Evolutionary conservation across 2,888 invertebrate genomes (phyloP).

Genomic region (Brenthis hecate): DNA sequence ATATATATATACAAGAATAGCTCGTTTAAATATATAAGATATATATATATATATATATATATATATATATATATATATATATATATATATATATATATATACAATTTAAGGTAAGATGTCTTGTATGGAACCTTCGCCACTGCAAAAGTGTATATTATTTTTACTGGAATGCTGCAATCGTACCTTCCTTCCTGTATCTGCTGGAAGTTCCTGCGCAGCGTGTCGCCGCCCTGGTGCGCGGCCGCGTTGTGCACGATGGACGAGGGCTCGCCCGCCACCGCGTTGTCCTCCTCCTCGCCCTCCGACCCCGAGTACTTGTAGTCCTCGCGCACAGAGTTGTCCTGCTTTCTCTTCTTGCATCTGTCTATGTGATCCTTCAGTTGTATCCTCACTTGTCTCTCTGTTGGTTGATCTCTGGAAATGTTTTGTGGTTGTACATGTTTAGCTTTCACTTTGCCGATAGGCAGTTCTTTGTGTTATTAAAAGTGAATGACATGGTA

Average conservation of each 20-base stretch:
- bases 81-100: too few species aligned
- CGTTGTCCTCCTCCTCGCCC: slow-evolving; percentile 97
- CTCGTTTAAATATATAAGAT: too few species aligned
- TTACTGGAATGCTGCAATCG: slow-evolving; percentile 23
- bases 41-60: too few species aligned
- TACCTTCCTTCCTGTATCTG: slow-evolving; percentile 93
- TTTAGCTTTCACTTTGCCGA: too few species aligned
- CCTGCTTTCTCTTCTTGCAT: slow-evolving; percentile 96
- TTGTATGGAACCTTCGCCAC: too few species aligned
- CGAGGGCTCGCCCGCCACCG: slow-evolving; percentile 95
- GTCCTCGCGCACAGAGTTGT: slow-evolving; percentile 89
- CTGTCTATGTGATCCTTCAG: slow-evolving; percentile 99
- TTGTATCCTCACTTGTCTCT: slow-evolving; percentile 98
- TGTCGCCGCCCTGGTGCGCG: slow-evolving; percentile 92
- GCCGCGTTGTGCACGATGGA: slow-evolving; percentile 94
- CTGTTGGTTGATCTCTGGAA: slow-evolving; percentile 96
- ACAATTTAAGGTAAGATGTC: too few species aligned
- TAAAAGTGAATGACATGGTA: too few species aligned
- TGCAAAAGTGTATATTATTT: too few species aligned
- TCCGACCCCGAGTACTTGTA: slow-evolving; percentile 97
- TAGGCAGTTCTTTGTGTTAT: too few species aligned
- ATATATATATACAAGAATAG: too few species aligned
- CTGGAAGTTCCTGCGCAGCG: slow-evolving; percentile 97
- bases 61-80: too few species aligned
- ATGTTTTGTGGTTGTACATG: not conserved